Conservation (phyloP, 35 echinoderm and acorn worm genomes). For the Acanthaster planci region DNA sequence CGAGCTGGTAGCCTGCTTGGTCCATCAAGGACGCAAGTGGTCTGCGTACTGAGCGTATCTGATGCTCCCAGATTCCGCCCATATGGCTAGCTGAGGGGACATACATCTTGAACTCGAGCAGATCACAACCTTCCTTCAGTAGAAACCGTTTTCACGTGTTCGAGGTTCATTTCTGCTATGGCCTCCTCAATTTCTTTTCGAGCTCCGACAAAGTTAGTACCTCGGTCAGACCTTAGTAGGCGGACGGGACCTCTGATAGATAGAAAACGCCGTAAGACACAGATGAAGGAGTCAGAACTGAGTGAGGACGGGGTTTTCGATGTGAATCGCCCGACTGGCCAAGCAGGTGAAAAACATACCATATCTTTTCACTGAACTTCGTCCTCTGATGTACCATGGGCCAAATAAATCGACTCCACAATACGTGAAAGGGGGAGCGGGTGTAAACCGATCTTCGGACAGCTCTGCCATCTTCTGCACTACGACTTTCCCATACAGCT, state of each 20-base stretch:
- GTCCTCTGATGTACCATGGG: constrained; percentile 57
- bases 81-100: constrained; percentile 69
- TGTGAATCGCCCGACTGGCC: constrained; percentile 65
- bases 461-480: constrained; percentile 75
- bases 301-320: constrained; percentile 52
- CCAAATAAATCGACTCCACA: constrained; percentile 71
- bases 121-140: constrained; percentile 54
- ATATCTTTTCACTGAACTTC: constrained; percentile 60
- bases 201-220: constrained; percentile 71
- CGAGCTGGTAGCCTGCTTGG: constrained; percentile 48
- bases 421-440: constrained; percentile 62
- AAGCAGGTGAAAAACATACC: constrained; percentile 69
- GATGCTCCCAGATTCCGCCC: constrained; percentile 61
- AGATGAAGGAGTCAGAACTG: constrained; percentile 58
- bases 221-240: constrained; percentile 37
- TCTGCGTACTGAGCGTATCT: constrained; percentile 43
- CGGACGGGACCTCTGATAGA: constrained; percentile 50
- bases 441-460: constrained; percentile 35
- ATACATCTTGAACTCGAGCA: constrained; percentile 65
- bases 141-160: constrained; percentile 24
- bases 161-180: constrained; percentile 39
- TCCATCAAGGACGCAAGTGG: constrained; percentile 39
- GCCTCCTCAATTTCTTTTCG: constrained; percentile 37
- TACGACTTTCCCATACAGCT: neutral
- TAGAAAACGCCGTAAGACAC: constrained; percentile 46